Evolutionary conservation across 2,797 vertebrate species (phyloP).

Genomic region (Cheirogaleus major): DNA sequence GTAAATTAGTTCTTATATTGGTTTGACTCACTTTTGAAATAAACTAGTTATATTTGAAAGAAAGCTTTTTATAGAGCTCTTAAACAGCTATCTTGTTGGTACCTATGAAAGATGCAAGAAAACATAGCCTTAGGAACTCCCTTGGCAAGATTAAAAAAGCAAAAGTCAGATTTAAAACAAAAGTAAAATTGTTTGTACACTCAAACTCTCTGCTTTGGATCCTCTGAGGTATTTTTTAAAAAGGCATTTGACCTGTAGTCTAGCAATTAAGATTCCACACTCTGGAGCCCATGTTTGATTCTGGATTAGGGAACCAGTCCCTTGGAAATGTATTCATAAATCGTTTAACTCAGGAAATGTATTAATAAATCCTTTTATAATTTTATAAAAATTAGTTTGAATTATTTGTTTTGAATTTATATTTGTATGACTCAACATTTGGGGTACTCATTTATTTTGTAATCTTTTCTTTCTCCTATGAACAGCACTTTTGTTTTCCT

Average conservation of each 20-base stretch:
- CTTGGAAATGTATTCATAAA: neutral
- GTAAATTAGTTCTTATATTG: neutral
- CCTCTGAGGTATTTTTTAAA: neutral
- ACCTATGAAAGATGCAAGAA: neutral
- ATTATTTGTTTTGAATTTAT: neutral
- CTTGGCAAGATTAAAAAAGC: neutral
- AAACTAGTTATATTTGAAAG: neutral
- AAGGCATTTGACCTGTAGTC: neutral
- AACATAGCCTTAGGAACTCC: neutral
- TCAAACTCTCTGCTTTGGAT: neutral
- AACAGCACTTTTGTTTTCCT: neutral
- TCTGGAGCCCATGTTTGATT: neutral
- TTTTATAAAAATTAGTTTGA: neutral
- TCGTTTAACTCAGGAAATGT: neutral
- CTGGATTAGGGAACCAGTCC: neutral
- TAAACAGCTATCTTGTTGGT: neutral
- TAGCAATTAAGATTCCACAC: neutral
- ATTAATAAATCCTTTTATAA: neutral
- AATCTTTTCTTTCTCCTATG: neutral
- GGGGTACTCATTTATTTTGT: neutral
- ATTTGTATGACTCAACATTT: neutral
- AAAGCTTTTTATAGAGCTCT: neutral
- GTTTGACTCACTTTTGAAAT: neutral
- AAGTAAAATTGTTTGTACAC: neutral
- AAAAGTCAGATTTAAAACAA: neutral